Evolutionary conservation across 2,888 invertebrate species (phyloP).

Genomic region (Lymantria dispar): DNA sequence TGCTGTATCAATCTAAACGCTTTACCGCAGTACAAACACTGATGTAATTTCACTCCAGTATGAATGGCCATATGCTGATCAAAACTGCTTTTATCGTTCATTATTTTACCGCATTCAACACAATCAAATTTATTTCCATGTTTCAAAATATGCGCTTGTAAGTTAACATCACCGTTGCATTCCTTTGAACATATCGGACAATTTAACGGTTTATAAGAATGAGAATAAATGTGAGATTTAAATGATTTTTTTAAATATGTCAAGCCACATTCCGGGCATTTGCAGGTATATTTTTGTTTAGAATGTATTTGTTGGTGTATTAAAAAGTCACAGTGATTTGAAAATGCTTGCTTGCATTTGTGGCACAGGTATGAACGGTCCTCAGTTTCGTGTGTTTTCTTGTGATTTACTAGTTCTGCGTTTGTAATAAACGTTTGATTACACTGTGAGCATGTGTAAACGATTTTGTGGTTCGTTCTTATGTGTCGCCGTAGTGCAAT

Average conservation of each 20-base stretch:
- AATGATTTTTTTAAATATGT: conserved; percentile 12
- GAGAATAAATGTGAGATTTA: conserved; percentile 26
- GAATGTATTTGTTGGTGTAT: conserved; percentile 29
- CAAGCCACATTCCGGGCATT: conserved; percentile 34
- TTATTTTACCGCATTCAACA: conserved; percentile 15
- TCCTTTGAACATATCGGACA: conserved; percentile 18
- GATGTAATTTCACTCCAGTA: conserved; percentile 35
- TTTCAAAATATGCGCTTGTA: conserved; percentile 4
- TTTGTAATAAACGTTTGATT: conserved; percentile 29
- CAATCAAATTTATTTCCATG: conserved; percentile 11
- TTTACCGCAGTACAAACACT: conserved; percentile 44
- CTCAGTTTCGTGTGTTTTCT: conserved; percentile 23
- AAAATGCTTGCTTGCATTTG: conserved; percentile 34
- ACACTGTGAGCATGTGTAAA: conserved; percentile 33
- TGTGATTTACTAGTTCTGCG: conserved; percentile 33
- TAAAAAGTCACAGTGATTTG: conserved; percentile 33
- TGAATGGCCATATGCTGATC: conserved; percentile 32
- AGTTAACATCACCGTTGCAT: background rate
- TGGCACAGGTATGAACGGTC: conserved; percentile 26
- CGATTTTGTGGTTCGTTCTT: conserved; percentile 5
- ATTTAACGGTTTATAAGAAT: conserved; percentile 17
- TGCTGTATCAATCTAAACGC: conserved; percentile 14
- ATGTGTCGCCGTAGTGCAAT: conserved; percentile 17
- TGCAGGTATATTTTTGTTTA: background rate
- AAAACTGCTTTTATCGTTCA: background rate